Conservation (phyloP, 2,888 invertebrate species). For the Macrophya alboannulata region DNA sequence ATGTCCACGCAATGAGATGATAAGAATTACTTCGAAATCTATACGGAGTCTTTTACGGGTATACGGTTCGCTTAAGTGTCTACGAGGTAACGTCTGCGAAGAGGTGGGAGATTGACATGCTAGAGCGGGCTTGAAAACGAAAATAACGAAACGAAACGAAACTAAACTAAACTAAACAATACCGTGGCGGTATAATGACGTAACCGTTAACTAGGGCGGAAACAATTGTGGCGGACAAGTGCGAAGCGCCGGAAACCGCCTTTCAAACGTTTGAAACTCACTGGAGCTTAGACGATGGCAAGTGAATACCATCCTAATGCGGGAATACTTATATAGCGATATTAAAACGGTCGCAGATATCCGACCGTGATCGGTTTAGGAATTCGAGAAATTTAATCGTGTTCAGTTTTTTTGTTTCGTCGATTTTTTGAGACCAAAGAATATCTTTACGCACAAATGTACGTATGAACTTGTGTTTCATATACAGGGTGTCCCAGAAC, state of each 20-base stretch:
- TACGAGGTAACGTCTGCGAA: neutral
- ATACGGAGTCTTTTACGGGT: neutral
- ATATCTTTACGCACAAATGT: too few relatives aligned
- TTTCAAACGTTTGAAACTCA: constrained; percentile 54
- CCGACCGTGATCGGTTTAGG: neutral
- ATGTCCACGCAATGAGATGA: neutral
- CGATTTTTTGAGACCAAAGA: too few relatives aligned
- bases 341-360: neutral
- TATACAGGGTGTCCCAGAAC: too few relatives aligned
- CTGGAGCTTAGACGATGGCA: constrained; percentile 46
- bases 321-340: constrained; percentile 24
- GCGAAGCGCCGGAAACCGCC: constrained; percentile 77
- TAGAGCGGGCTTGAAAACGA: constrained; percentile 79
- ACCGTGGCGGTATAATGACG: constrained; percentile 74
- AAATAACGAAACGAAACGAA: constrained; percentile 74
- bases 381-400: neutral
- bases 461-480: too few relatives aligned
- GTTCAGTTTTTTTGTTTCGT: neutral
- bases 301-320: constrained; percentile 30
- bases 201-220: constrained; percentile 79
- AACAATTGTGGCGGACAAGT: constrained; percentile 79
- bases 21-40: too few relatives aligned
- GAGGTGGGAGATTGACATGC: constrained; percentile 73
- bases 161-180: constrained; percentile 36
- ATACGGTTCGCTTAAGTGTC: neutral